Evolutionary conservation across 2,797 vertebrate species (phyloP).

Genomic region (Syngnathus acus): DNA sequence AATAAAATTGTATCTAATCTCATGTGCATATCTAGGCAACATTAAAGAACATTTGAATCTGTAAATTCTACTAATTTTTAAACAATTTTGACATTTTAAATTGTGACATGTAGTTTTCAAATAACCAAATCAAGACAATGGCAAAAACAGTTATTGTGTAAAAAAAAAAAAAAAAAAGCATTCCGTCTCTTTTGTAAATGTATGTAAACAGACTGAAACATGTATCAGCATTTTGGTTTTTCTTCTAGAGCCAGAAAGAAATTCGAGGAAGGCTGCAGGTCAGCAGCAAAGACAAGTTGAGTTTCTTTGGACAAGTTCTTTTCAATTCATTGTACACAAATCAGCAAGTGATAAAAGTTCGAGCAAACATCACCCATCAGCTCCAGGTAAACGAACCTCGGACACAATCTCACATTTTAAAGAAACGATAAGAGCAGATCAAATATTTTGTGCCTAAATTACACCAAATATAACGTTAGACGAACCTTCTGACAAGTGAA

Average conservation of each 20-base stretch:
- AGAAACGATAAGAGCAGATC: background rate
- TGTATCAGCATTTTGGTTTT: background rate
- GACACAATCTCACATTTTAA: background rate
- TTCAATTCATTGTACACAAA: conserved; percentile 40
- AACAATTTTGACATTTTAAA: too few species aligned
- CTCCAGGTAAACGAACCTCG: conserved; percentile 68
- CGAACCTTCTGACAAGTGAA: conserved; percentile 12
- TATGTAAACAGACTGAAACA: background rate
- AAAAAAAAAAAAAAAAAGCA: too few species aligned
- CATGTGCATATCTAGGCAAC: too few species aligned
- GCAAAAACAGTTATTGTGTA: too few species aligned
- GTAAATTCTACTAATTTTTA: too few species aligned
- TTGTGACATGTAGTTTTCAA: too few species aligned
- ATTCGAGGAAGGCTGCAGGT: conserved; percentile 62
- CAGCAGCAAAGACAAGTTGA: conserved; percentile 62
- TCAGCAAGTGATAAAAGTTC: conserved; percentile 54
- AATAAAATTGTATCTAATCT: too few species aligned
- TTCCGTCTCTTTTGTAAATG: too few species aligned
- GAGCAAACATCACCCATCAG: conserved; percentile 65
- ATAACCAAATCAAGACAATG: too few species aligned
- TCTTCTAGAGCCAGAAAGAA: conserved; percentile 63
- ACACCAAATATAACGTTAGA: background rate
- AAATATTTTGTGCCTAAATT: background rate
- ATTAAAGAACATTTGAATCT: too few species aligned
- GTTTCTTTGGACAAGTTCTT: conserved; percentile 62